Evolutionary conservation across 2,113 vertebrate genomes (phyloP), one percentile per base, ranked within the genome.

Genomic region (Burhinus oedicnemus): DNA sequence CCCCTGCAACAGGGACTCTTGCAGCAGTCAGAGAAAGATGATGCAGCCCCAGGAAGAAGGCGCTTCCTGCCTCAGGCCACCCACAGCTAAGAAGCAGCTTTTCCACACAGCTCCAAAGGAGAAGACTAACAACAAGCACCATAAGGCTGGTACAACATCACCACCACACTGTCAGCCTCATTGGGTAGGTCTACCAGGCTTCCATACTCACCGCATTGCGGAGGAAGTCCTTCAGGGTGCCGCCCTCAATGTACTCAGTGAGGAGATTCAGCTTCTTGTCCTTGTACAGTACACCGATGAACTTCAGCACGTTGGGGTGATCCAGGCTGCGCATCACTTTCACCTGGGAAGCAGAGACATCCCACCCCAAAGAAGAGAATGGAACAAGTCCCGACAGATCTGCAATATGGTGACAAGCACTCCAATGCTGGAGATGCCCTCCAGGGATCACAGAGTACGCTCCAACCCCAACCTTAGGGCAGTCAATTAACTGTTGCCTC

Each of bases 281-380:
- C 96, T 99, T 99, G 97, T 99, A 99, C 3, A 99, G 97, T 58
- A 99, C 99, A 4, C 99, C 99, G 3, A 99, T 99, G 97, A 99
- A 99, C 97, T 98, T 99, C 86, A 99, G 97, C 75, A 99, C 99
- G 0, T 99, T 99, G 70, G 99, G 99, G 83, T 99, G 99, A 88
- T 99, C 99, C 57, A 99, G 98, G 96, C 99, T 98, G 55, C 99
- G 98, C 99, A 99, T 99, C 45, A 99, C 99, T 97, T 99, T 99
- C 92, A 99, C 99, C 99, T 99, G 95, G 16, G 55, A 88, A 65
- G n/a, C 30, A 80, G 8, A 49, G 32, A 45, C 42, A 68, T 23
- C 68, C 68, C 80, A 69, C 12, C 65, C 42, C 68, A 83, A 58
- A 74, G 61, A 22, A 16, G 19, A 45, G 23, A 78, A 49, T n/a